Base-by-base conservation (phyloP, 1,140 invertebrate species). In the Alviniconcha marisindica region DNA sequence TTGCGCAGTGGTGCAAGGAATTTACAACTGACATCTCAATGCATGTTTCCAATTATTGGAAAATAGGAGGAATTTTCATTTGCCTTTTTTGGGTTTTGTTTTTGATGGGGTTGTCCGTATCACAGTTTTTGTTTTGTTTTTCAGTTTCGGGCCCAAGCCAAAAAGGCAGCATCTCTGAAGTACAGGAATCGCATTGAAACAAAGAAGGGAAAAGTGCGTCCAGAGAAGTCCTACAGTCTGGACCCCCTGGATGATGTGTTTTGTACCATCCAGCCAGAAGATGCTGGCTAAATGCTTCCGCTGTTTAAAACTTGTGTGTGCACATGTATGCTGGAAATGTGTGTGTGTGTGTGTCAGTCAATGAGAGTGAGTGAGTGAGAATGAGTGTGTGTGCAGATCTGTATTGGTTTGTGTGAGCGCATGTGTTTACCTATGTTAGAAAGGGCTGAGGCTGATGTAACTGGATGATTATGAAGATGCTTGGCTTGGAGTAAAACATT, bases 101-200 rank as follows among this genome's bases (percentile, higher is more conserved):
- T 31, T 31, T 69, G 24, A 69, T 31, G 36, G 63, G 5, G 2
- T 77, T 69, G 10, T 40, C n/a, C n/a, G 10, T 44, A 77, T 89
- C 77, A n/a, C n/a, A n/a, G n/a, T n/a, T n/a, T n/a, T n/a, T n/a
- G n/a, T n/a, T n/a, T n/a, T n/a, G n/a, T 77, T 86, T 93, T 91
- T 77, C 89, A 95, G 94, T 95, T 96, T 89, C 94, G 97, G 71
- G 95, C 96, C 92, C 94, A 95, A 44, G 88, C 97, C 4, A 95
- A 94, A 74, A 95, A 96, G 89, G 94, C 94, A 82, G 95, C 96
- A 84, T 96, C 95, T 85, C 94, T 95, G 77, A 97, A 97, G 91
- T 98, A 98, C 91, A 93, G 96, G 33, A 95, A 96, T 83, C 94
- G 96, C 86, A 93, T 97, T 51, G 95, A 97, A 86, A 95, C 96